Evolutionary conservation across 2,113 vertebrate genomes (phyloP), one percentile per base, ranked within the genome.

Genomic region (Lonchura striata): DNA sequence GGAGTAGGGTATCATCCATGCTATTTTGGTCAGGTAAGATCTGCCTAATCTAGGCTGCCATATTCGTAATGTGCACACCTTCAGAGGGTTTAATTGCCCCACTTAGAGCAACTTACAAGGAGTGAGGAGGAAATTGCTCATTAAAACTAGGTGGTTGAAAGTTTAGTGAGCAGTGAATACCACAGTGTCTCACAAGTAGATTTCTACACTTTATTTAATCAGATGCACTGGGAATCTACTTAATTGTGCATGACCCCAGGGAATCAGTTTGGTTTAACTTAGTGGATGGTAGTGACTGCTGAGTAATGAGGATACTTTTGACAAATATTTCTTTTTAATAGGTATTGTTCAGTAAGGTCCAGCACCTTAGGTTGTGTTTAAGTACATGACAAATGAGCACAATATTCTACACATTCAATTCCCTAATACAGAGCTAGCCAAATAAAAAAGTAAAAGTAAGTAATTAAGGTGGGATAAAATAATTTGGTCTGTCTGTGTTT

Each of bases 391-490:
- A 92, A 86, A 95, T 59, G 59, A 74, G 33, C 39, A 81, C 10
- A 42, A 35, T 35, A 68, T 68, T 64, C 56, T 71, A 49, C 7
- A 21, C 35, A 50, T 82, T 54, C 35, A 28, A n/a, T 79, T 82
- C 74, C 46, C 39, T 72, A 59, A 31, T 35, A 63, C 17, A 70
- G 78, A 86, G 35, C 16, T 41, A 91, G 42, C 7, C 50, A 90
- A 94, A 91, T 33, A 59, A 94, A 84, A 84, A 90, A 72, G 33
- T 39, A 63, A 90, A 88, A 85, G 24, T 50, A 88, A 72, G 57
- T 39, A 82, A 91, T 94, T 79, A 82, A 90, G 59, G 46, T 77
- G 11, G 44, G 81, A 90, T 72, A 92, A 87, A 90, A 88, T 42
- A 2, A 63, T 66, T 80, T 66, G 66, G 44, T 93, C 31, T 94